These are phyloP conservation scores for Theristicus caerulescens DNA, from an alignment of 2,113 vertebrate species.

Conservation along the genomic window DNA sequence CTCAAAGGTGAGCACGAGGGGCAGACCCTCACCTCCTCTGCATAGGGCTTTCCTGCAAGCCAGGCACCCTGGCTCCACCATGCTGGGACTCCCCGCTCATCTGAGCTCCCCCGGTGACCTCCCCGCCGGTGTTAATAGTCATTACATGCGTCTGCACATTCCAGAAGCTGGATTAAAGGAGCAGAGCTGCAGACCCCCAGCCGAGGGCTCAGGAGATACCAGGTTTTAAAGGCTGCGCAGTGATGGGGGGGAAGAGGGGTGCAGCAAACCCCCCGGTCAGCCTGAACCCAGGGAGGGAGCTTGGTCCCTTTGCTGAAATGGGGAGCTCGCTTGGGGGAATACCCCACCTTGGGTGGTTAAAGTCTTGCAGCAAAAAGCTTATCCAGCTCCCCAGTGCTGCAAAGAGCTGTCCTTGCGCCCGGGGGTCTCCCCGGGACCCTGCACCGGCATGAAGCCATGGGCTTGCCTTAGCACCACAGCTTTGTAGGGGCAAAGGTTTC, in stretches of 20 bases:
- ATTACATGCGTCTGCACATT: background rate
- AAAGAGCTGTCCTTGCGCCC: background rate
- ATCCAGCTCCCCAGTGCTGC: background rate
- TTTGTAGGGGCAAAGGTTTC: background rate
- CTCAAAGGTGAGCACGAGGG: background rate
- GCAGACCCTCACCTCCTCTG: background rate
- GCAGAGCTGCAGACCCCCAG: background rate
- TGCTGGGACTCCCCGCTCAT: background rate
- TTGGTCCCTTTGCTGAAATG: background rate
- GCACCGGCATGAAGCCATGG: fast-evolving
- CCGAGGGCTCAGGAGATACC: fast-evolving
- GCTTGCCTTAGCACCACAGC: background rate
- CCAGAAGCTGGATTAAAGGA: background rate
- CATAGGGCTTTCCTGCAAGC: background rate
- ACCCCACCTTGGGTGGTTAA: background rate
- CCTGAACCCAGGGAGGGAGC: background rate
- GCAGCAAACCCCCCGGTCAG: background rate
- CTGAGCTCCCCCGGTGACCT: background rate
- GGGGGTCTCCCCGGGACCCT: background rate
- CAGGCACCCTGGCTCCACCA: fast-evolving
- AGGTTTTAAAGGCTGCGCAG: fast-evolving
- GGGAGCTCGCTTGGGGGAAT: too few relatives aligned
- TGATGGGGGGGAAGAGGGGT: background rate
- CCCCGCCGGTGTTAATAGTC: fast-evolving
- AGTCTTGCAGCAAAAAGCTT: background rate